phyloP scores from a whole-genome alignment of 2,888 invertebrate species.

The Sesamia inferens region DNA sequence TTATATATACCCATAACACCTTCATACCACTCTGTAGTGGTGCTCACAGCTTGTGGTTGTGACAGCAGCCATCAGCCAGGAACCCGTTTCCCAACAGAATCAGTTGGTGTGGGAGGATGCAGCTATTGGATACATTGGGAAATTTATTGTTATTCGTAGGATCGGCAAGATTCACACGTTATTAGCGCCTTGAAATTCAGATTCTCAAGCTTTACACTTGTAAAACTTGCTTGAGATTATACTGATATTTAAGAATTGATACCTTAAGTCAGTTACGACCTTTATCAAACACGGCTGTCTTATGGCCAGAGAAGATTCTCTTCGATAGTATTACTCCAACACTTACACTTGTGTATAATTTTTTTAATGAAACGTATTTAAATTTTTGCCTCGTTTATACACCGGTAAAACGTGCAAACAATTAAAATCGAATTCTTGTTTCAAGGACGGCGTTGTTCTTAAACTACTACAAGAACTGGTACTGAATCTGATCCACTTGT shows the following conservation, averaged over 20 bases:
- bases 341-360: not conserved
- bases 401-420: not conserved
- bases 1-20: not conserved
- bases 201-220: not conserved
- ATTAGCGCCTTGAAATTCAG: conserved; percentile 14
- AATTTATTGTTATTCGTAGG: conserved; percentile 21
- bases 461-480: not conserved
- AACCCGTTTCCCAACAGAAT: conserved; percentile 29
- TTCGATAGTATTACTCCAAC: not conserved
- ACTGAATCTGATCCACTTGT: conserved; percentile 38
- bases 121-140: conserved; percentile 21
- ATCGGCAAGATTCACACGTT: conserved; percentile 33
- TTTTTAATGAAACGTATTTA: too few relatives aligned
- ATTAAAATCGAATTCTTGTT: conserved; percentile 4
- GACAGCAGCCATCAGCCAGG: conserved; percentile 13
- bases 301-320: not conserved
- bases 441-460: conserved; percentile 17
- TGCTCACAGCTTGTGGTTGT: not conserved
- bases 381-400: not conserved
- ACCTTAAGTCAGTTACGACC: not conserved
- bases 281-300: not conserved
- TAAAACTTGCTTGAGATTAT: not conserved
- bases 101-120: conserved; percentile 41
- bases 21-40: not conserved
- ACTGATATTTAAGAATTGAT: not conserved